Base-by-base conservation (phyloP, 2,888 invertebrate species). In the Gymnosoma rotundatum region DNA sequence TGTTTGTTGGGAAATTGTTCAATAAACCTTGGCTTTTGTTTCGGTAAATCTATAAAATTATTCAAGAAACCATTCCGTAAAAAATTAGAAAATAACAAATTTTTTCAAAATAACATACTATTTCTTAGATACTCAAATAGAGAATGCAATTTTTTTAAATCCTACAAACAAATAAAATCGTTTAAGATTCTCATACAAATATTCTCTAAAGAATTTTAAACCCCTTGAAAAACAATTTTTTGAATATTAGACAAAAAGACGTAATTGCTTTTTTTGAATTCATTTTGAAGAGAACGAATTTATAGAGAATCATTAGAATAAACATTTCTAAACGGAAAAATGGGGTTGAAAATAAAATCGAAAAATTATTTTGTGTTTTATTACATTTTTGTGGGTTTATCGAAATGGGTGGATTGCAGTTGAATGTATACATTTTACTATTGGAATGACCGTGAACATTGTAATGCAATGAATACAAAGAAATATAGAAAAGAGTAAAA, bases 331-430 rank as follows among this genome's bases (percentile, higher is more conserved):
- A 72, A 50, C 9, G 52, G 25, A 70, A 70, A 81, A 74, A 78
- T 81, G 63, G 84, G 84, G 84, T 78, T 84, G 84, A 84, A 84
- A 83, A 74, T 12, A 25, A 61, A 70, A 38, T 25, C 9, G 10
- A 72, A 38, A 70, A 52, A 48, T 21, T 76, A n/a, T 45, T 67
- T 60, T n/a, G 32, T 38, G 14, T 32, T 75, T 61, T 72, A 48
- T 38, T 63, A 76, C 45, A 52, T 66, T 36, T 78, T 58, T 81
- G 67, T 78, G 69, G 74, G 38, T 58, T 60, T 69, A 69, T 58
- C 25, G 52, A 78, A 81, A 78, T 74, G 84, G 81, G 81, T 81
- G 78, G 69, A 66, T 74, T 81, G 63, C 72, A 69, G 73, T 25
- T 54, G 18, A n/a, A 20, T 50, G 54, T 2, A 25, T 32, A 32